Percentiles rank a stretch among this genome's conserved stretches.
phyloP scores from a whole-genome alignment of 1,140 invertebrate species.

The Heterodera carotae region DNA sequence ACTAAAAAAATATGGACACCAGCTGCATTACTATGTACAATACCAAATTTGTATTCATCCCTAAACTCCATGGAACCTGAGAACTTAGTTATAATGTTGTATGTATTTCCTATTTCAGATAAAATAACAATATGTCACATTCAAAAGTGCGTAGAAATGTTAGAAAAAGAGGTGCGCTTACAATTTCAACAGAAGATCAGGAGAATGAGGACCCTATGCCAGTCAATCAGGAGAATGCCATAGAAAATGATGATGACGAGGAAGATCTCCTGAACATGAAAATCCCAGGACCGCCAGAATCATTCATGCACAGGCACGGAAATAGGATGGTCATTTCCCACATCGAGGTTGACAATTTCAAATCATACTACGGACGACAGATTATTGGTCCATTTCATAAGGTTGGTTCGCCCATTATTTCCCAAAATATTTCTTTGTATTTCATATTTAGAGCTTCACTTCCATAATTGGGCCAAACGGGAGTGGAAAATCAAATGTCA shows the following conservation, averaged over 20 bases:
- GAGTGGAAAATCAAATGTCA: slow-evolving; percentile 99
- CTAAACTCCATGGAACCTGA: no score
- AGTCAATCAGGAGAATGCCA: not conserved
- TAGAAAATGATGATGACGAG: slow-evolving; percentile 25
- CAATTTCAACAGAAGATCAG: not conserved
- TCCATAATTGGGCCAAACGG: slow-evolving; percentile 97
- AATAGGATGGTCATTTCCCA: slow-evolving; percentile 82
- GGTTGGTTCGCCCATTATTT: slow-evolving; percentile 31
- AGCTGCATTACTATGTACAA: no score
- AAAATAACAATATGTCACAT: not conserved
- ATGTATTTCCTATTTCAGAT: not conserved
- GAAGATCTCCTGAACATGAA: slow-evolving; percentile 44
- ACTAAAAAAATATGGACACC: no score
- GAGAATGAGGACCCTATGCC: not conserved
- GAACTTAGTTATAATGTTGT: no score
- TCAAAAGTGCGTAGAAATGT: not conserved
- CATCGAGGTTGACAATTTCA: slow-evolving; percentile 92
- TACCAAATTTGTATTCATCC: no score
- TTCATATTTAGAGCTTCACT: slow-evolving; percentile 80
- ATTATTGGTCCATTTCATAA: slow-evolving; percentile 60
- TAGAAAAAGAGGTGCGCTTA: not conserved
- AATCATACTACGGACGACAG: slow-evolving; percentile 83
- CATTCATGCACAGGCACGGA: slow-evolving; percentile 36
- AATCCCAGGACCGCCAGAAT: slow-evolving; percentile 31
- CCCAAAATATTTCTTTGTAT: not conserved